Evolutionary conservation across 2,888 invertebrate genomes (phyloP).

Genomic region (Brenthis ino): DNA sequence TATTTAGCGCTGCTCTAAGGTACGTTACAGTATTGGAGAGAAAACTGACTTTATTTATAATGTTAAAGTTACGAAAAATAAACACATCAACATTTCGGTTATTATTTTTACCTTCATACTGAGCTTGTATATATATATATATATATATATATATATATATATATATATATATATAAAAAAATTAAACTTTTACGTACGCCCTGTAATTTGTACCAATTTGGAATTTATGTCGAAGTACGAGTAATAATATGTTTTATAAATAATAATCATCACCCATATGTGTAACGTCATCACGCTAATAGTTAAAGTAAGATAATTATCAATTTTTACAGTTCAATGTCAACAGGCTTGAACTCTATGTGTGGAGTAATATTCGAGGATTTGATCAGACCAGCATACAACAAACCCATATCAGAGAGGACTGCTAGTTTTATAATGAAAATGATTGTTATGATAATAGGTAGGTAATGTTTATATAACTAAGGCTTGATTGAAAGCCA

Average conservation of each 20-base stretch:
- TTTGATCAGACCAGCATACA: conserved; percentile 85
- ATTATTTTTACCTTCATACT: too few species aligned
- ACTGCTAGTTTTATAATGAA: conserved; percentile 87
- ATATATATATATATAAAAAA: too few species aligned
- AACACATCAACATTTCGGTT: too few species aligned
- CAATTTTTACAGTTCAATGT: conserved; percentile 84
- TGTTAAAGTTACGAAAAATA: too few species aligned
- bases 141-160: too few species aligned
- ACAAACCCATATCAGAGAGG: conserved; percentile 84
- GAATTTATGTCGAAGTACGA: too few species aligned
- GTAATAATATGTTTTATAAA: too few species aligned
- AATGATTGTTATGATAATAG: conserved; percentile 85
- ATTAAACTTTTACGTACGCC: too few species aligned
- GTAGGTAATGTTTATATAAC: conserved; percentile 46
- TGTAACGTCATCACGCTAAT: too few species aligned
- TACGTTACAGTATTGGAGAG: conserved; percentile 49
- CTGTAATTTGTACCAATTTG: too few species aligned
- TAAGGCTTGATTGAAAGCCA: not conserved
- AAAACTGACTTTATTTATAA: too few species aligned
- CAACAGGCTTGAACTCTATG: conserved; percentile 88
- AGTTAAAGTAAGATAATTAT: not conserved
- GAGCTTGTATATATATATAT: too few species aligned
- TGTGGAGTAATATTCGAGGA: conserved; percentile 89
- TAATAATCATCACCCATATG: not conserved
- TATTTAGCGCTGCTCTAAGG: conserved; percentile 94